A percentile compares a stretch with the other conserved stretches of the same genome.
Evolutionary conservation across 2,888 invertebrate species (phyloP).

Genomic region (Autographa gamma): DNA sequence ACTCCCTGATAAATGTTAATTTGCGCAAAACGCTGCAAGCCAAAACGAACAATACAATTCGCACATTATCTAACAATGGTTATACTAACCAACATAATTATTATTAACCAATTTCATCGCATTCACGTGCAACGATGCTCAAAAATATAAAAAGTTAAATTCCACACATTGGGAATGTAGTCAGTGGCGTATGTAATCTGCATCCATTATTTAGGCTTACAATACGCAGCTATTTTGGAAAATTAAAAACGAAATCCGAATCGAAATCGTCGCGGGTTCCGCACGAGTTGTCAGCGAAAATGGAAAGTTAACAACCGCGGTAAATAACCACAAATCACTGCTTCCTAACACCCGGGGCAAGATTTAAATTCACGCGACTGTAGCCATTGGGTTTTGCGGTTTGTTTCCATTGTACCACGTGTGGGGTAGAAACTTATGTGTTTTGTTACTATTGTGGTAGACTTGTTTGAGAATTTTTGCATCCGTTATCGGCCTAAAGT

Average conservation of each 20-base stretch:
- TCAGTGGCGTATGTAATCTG: conserved; percentile 62
- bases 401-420: conserved; percentile 57
- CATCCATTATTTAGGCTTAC: conserved; percentile 62
- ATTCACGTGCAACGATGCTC: conserved; percentile 37
- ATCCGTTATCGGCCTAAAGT: no score
- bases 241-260: conserved; percentile 85
- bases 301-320: conserved; percentile 87
- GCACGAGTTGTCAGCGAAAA: conserved; percentile 82
- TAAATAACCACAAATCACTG: conserved; percentile 89
- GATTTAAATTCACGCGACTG: conserved; percentile 86
- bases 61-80: conserved; percentile 3
- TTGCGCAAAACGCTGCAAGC: neutral
- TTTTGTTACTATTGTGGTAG: no score
- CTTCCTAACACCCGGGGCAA: conserved; percentile 85
- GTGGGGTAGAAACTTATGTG: no score
- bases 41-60: neutral
- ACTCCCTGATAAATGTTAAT: neutral
- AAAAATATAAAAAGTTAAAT: conserved; percentile 58
- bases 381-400: conserved; percentile 68
- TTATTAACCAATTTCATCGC: conserved; percentile 30
- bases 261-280: conserved; percentile 82
- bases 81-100: conserved; percentile 25
- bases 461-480: no score
- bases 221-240: conserved; percentile 76
- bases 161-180: conserved; percentile 56